Evolutionary conservation across 1,140 invertebrate genomes (phyloP).

Genomic region (Caerostris darwini): DNA sequence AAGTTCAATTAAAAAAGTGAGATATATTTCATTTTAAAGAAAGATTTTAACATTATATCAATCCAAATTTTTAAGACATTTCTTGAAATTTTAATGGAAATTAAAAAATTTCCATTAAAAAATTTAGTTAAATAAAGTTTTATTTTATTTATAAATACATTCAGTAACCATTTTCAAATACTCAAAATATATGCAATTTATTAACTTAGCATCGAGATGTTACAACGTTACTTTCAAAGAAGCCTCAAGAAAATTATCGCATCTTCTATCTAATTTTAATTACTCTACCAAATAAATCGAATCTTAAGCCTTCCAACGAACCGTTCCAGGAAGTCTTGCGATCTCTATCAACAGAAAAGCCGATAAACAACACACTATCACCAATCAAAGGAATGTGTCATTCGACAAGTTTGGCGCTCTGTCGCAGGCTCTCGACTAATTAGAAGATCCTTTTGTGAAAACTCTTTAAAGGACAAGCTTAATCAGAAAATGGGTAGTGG

Average conservation of each 20-base stretch:
- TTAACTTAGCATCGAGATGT: no score
- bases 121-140: no score
- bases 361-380: constrained; percentile 14
- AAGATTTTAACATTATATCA: no score
- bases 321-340: background rate
- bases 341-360: constrained; percentile 7
- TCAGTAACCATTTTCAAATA: no score
- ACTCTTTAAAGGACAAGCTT: constrained; percentile 48
- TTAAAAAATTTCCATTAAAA: no score
- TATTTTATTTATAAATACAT: no score
- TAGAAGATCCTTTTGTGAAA: constrained; percentile 46
- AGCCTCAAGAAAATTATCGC: background rate
- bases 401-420: constrained; percentile 4
- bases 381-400: constrained; percentile 33
- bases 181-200: no score
- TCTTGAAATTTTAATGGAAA: no score
- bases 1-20: no score
- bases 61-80: no score
- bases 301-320: background rate
- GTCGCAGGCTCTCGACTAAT: constrained; percentile 42
- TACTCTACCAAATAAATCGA: background rate
- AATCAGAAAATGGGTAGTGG: constrained; percentile 48
- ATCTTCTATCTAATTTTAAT: background rate
- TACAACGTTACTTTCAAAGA: no score
- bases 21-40: no score